Percentiles rank a stretch among this genome's conserved stretches.
Conservation (phyloP, 2,888 invertebrate genomes). For the Orthosia incerta region DNA sequence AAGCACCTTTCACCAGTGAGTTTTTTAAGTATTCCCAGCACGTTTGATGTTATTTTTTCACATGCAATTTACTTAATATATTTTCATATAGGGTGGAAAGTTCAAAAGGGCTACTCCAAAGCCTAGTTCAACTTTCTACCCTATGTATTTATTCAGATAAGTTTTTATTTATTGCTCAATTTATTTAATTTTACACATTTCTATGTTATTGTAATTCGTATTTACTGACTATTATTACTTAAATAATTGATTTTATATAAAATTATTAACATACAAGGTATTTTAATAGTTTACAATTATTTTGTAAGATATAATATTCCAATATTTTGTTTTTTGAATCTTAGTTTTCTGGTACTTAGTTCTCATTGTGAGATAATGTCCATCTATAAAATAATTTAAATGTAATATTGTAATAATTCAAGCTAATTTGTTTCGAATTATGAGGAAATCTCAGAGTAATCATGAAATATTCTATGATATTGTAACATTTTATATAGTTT, state of each 20-base stretch:
- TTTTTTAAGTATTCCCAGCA: neutral
- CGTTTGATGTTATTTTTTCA: conserved; percentile 1
- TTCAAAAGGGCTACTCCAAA: neutral
- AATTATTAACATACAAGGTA: neutral
- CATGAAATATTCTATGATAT: neutral
- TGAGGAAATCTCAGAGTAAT: neutral
- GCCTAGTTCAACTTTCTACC: neutral
- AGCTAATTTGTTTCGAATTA: neutral
- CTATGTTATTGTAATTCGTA: conserved; percentile 6
- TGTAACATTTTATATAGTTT: neutral
- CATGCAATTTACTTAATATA: conserved; percentile 20
- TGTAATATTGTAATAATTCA: neutral
- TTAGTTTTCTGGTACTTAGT: conserved; percentile 1
- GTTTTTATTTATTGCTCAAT: conserved; percentile 37
- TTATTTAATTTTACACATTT: neutral
- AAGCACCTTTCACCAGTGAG: neutral
- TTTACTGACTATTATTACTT: conserved; percentile 1
- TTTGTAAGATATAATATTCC: neutral
- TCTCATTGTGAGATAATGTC: neutral
- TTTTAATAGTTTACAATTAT: conserved; percentile 3
- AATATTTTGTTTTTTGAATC: neutral
- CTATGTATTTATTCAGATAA: conserved; percentile 12
- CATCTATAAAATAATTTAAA: neutral
- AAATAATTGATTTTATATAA: conserved; percentile 13
- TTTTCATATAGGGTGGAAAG: conserved; percentile 6